These are phyloP conservation scores for Alloplasta piceator DNA, from an alignment of 2,888 invertebrate species.

Conservation along the genomic window DNA sequence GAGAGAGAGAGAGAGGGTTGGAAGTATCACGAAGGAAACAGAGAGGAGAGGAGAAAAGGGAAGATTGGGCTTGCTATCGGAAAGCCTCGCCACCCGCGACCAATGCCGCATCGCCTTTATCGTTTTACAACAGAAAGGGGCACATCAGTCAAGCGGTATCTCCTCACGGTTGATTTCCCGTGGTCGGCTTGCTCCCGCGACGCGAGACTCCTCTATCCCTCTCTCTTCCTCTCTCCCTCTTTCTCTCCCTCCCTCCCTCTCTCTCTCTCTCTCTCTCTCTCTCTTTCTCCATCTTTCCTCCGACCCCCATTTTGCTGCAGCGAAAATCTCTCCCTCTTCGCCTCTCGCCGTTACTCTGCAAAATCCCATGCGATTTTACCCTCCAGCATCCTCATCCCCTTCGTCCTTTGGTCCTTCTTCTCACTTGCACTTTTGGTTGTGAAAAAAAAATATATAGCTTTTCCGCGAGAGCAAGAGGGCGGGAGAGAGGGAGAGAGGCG, in stretches of 20 bases:
- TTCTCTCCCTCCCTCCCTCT: constrained; percentile 12
- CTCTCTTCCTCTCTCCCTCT: too few relatives aligned
- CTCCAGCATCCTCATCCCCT: constrained; percentile 14
- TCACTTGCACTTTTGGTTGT: constrained; percentile 29
- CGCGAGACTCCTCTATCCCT: constrained; percentile 64
- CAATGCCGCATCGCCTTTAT: constrained; percentile 83
- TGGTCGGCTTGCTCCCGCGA: constrained; percentile 77
- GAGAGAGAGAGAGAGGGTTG: constrained; percentile 38
- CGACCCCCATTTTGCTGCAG: constrained; percentile 45
- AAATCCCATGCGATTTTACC: constrained; percentile 42
- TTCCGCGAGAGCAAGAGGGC: constrained; percentile 28
- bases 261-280: constrained; percentile 47
- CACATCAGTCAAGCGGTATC: constrained; percentile 84
- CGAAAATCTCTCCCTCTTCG: constrained; percentile 38
- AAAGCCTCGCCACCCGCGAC: constrained; percentile 79
- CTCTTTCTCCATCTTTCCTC: constrained; percentile 22
- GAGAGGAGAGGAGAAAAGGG: constrained; percentile 63
- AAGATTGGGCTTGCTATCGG: constrained; percentile 77
- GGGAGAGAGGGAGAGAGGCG: constrained; percentile 6
- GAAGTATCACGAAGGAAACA: constrained; percentile 44
- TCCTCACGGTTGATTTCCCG: constrained; percentile 84
- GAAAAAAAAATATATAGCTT: constrained; percentile 4
- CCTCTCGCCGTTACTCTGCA: constrained; percentile 32
- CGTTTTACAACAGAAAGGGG: constrained; percentile 84
- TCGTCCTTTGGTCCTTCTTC: constrained; percentile 29